These are phyloP conservation scores for Hyaena hyaena DNA, from an alignment of 2,113 vertebrate genomes.

Conservation along the genomic window DNA sequence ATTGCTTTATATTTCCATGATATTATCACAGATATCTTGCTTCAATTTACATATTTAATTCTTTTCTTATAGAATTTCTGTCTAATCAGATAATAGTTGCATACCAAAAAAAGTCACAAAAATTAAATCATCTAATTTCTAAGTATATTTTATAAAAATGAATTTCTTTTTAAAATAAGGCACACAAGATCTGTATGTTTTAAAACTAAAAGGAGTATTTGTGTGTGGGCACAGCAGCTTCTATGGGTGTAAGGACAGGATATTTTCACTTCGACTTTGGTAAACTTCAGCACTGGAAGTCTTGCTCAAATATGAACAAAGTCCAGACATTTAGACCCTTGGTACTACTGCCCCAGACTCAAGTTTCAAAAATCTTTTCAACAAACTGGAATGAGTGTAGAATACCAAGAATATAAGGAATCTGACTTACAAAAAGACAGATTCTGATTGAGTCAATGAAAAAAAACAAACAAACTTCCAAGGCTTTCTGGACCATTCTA, in stretches of 20 bases:
- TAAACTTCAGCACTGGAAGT: background rate
- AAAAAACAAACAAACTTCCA: background rate
- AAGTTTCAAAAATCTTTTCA: slow-evolving; percentile 14
- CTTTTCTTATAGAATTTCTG: background rate
- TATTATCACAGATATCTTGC: background rate
- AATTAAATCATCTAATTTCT: background rate
- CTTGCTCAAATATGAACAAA: background rate
- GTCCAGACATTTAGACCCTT: background rate
- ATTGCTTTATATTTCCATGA: background rate
- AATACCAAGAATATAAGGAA: background rate
- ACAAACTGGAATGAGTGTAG: background rate
- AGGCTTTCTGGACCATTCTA: background rate
- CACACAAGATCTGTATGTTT: background rate
- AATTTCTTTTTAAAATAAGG: background rate
- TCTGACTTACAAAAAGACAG: background rate
- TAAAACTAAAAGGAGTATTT: background rate
- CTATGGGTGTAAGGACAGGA: fast-evolving
- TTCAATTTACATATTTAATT: background rate
- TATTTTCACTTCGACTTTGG: background rate
- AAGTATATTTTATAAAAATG: background rate
- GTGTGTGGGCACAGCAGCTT: background rate
- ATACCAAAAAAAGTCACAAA: background rate
- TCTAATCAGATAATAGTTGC: background rate
- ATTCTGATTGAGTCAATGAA: background rate
- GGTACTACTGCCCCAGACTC: background rate